Evolutionary conservation across 1,140 invertebrate species (phyloP).

Genomic region (Drosophila varians): DNA sequence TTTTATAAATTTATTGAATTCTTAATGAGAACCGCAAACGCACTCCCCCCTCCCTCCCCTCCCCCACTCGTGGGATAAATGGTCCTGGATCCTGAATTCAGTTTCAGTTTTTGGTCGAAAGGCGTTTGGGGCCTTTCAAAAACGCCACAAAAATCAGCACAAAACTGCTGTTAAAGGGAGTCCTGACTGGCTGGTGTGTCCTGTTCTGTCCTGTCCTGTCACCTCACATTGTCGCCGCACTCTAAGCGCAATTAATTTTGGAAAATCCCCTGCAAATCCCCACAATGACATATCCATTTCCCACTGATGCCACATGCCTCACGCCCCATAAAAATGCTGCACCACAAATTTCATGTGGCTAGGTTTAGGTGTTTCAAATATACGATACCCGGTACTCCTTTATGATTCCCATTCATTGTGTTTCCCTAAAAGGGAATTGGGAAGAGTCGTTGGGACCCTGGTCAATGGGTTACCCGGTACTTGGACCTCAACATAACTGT

Average conservation of each 20-base stretch:
- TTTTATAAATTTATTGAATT: constrained; percentile 60
- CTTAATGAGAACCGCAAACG: constrained; percentile 27
- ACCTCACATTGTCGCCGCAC: constrained; percentile 23
- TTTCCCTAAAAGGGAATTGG: too few relatives aligned
- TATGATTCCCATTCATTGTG: too few relatives aligned
- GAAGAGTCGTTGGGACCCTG: too few relatives aligned
- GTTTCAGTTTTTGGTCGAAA: not conserved
- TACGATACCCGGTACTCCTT: not conserved
- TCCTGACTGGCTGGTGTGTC: not conserved
- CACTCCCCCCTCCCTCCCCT: too few relatives aligned
- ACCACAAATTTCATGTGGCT: too few relatives aligned
- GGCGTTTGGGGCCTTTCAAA: not conserved
- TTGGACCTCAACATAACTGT: too few relatives aligned
- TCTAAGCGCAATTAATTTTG: constrained; percentile 55
- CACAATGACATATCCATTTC: constrained; percentile 63
- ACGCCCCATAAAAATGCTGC: too few relatives aligned
- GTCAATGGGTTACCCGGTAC: too few relatives aligned
- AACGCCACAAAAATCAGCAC: not conserved
- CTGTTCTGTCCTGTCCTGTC: constrained; percentile 40
- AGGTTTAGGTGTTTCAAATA: not conserved
- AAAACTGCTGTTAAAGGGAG: not conserved
- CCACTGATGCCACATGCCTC: constrained; percentile 21
- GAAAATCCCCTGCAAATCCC: constrained; percentile 52
- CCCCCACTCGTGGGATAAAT: constrained; percentile 11
- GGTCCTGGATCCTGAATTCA: too few relatives aligned